These are phyloP conservation scores for Halcyon chelicuti DNA, from an alignment of 2,797 vertebrate species.

Conservation along the genomic window DNA sequence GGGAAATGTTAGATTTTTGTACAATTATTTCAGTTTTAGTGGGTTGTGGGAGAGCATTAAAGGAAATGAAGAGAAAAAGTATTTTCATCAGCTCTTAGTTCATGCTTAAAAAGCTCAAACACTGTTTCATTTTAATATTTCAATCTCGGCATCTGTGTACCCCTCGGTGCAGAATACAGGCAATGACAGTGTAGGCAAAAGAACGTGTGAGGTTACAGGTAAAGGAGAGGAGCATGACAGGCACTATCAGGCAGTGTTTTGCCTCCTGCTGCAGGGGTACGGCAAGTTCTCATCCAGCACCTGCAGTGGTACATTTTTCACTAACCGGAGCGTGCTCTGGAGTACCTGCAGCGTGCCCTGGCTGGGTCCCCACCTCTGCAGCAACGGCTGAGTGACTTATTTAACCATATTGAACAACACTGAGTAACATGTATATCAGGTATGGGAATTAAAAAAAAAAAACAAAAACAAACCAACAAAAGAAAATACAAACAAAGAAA, in stretches of 20 bases:
- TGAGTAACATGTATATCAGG: rapidly evolving
- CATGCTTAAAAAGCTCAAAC: constrained; percentile 34
- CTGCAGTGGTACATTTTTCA: neutral
- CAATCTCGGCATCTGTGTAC: neutral
- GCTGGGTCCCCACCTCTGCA: neutral
- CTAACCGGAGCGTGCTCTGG: neutral
- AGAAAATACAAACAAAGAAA: neutral
- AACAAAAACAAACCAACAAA: neutral
- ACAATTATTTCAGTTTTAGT: constrained; percentile 54
- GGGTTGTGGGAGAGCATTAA: constrained; percentile 14
- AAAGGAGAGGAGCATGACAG: neutral
- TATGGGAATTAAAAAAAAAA: neutral
- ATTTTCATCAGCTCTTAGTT: constrained; percentile 42
- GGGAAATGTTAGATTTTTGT: constrained; percentile 24
- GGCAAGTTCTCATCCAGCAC: neutral
- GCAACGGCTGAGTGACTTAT: rapidly evolving
- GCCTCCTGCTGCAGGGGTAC: neutral
- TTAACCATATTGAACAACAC: too few species aligned
- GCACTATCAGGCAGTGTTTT: neutral
- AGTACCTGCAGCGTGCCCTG: rapidly evolving
- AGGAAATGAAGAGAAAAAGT: constrained; percentile 43
- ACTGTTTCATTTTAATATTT: constrained; percentile 31
- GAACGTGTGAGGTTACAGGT: neutral
- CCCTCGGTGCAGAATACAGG: neutral
- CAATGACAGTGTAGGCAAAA: neutral